A percentile compares a stretch with the other conserved stretches of the same genome.
phyloP scores from a whole-genome alignment of 2,113 vertebrate species.

The Rhinogobius similis region DNA sequence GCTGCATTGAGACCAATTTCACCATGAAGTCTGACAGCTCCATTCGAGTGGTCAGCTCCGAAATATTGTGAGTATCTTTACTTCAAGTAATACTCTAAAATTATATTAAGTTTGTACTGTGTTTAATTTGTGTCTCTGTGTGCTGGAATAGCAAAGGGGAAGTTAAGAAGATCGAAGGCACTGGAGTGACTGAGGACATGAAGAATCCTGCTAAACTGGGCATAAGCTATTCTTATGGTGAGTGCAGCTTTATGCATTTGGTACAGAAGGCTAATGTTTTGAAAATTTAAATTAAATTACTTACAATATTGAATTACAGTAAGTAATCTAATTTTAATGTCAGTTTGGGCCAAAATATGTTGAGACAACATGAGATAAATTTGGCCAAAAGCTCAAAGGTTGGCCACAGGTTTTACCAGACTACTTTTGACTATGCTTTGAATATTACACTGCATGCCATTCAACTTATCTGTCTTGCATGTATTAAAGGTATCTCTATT shows the following conservation, averaged over 20 bases:
- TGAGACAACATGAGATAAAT: neutral
- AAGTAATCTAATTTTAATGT: neutral
- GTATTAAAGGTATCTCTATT: too few relatives aligned
- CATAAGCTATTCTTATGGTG: conserved; percentile 86
- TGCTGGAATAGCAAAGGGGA: conserved; percentile 73
- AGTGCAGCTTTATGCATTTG: conserved; percentile 46
- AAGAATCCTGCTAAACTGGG: conserved; percentile 87
- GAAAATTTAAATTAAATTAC: neutral
- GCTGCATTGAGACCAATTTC: conserved; percentile 80
- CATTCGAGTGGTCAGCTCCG: conserved; percentile 73
- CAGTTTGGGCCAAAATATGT: neutral
- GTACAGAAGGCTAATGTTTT: neutral
- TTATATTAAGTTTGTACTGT: neutral
- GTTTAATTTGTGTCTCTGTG: conserved; percentile 22
- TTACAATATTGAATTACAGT: neutral
- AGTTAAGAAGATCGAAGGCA: conserved; percentile 81
- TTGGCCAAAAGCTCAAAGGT: neutral
- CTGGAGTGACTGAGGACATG: conserved; percentile 76
- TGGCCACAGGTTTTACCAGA: too few relatives aligned
- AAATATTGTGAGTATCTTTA: conserved; percentile 73
- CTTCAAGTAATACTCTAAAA: neutral
- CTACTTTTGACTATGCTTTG: too few relatives aligned
- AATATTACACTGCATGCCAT: too few relatives aligned
- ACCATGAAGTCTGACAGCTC: conserved; percentile 66
- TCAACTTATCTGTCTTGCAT: too few relatives aligned